Conservation (phyloP, 2,113 vertebrate genomes). For the Cranoglanis bouderius region DNA sequence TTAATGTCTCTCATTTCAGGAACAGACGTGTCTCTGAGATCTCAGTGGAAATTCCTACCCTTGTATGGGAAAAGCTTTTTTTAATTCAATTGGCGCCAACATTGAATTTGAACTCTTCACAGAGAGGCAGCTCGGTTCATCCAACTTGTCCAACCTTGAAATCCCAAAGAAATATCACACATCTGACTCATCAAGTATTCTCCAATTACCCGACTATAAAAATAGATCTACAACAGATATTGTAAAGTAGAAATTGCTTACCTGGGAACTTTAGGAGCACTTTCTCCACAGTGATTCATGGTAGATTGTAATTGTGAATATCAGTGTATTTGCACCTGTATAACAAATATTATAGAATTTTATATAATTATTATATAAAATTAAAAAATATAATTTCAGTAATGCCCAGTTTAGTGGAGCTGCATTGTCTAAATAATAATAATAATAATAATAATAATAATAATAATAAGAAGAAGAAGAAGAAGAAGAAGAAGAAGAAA, state of each 20-base stretch:
- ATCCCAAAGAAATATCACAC: not conserved
- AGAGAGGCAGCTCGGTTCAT: slow-evolving; percentile 11
- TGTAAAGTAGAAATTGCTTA: not conserved
- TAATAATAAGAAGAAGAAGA: too few relatives aligned
- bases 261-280: not conserved
- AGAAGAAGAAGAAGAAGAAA: too few relatives aligned
- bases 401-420: not conserved
- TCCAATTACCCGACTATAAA: not conserved
- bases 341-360: not conserved
- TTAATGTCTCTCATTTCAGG: not conserved
- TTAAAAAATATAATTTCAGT: too few relatives aligned
- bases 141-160: slow-evolving; percentile 18
- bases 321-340: not conserved
- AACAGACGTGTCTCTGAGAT: not conserved
- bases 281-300: slow-evolving; percentile 11
- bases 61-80: not conserved
- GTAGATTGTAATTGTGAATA: not conserved
- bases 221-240: not conserved
- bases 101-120: slow-evolving; percentile 34
- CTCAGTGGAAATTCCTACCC: not conserved
- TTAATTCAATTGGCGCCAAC: slow-evolving; percentile 19
- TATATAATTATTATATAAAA: too few relatives aligned
- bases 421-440: not conserved
- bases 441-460: too few relatives aligned
- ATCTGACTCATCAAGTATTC: not conserved